Conservation (phyloP, 2,113 vertebrate genomes). For the Ifrita kowaldi region DNA sequence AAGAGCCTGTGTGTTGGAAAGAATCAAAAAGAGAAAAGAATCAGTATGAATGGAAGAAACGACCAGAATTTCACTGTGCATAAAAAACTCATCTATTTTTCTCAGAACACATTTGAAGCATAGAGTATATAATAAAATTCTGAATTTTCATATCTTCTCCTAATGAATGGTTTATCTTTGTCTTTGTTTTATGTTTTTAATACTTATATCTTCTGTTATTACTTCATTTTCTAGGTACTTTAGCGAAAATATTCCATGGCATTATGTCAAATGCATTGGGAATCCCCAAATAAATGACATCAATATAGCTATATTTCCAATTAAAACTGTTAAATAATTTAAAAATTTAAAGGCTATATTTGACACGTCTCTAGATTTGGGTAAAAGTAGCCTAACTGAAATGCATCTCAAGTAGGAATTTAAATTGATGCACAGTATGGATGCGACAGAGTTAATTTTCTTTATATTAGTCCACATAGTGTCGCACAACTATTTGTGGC, state of each 20-base stretch:
- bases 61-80: background rate
- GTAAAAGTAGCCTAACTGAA: background rate
- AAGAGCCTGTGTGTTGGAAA: background rate
- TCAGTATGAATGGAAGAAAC: background rate
- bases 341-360: background rate
- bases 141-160: background rate
- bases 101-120: background rate
- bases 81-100: background rate
- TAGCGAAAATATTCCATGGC: background rate
- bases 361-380: background rate
- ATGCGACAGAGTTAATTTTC: background rate
- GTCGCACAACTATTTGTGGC: background rate
- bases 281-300: background rate
- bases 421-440: background rate
- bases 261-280: background rate
- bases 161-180: background rate
- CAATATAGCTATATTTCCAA: background rate
- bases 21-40: background rate
- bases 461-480: background rate
- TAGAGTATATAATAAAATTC: fast-evolving
- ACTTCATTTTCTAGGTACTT: background rate
- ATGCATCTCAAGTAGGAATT: background rate
- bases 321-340: background rate
- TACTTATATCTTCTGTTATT: background rate
- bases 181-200: background rate